Evolutionary conservation across 1,140 invertebrate genomes (phyloP).

Genomic region (Goniozus legneri): DNA sequence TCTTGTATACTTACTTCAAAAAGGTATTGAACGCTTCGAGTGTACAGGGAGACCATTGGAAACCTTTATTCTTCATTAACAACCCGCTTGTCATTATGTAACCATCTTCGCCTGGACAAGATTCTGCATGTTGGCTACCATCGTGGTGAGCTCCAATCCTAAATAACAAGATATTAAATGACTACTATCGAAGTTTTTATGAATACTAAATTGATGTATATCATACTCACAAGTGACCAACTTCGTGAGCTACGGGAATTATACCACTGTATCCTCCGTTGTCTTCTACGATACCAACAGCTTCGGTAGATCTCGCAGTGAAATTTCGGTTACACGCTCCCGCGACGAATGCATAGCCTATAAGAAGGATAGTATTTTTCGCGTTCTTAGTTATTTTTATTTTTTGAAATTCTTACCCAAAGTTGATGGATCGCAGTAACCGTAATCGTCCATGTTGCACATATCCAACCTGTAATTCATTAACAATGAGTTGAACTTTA

Average conservation of each 20-base stretch:
- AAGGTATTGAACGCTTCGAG: conserved; percentile 21
- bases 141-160: conserved; percentile 35
- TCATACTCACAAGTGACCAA: conserved; percentile 41
- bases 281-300: conserved; percentile 39
- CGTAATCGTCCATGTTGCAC: conserved; percentile 19
- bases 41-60: conserved; percentile 35
- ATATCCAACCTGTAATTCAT: conserved; percentile 19
- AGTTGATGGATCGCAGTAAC: conserved; percentile 19
- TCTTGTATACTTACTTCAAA: conserved; percentile 24
- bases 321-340: conserved; percentile 31
- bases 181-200: neutral
- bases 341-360: conserved; percentile 35
- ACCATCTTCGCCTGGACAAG: conserved; percentile 17
- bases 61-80: conserved; percentile 22
- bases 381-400: neutral
- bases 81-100: conserved; percentile 30
- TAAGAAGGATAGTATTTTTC: neutral
- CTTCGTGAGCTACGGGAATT: conserved; percentile 39
- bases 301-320: conserved; percentile 22
- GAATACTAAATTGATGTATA: neutral
- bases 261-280: conserved; percentile 43
- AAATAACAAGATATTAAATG: neutral
- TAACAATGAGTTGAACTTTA: neutral
- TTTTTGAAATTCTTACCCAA: conserved; percentile 20
- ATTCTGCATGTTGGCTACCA: conserved; percentile 4